A percentile compares a stretch with the other conserved stretches of the same genome.
phyloP scores from a whole-genome alignment of 2,888 invertebrate genomes.

The Thecophora atra region DNA sequence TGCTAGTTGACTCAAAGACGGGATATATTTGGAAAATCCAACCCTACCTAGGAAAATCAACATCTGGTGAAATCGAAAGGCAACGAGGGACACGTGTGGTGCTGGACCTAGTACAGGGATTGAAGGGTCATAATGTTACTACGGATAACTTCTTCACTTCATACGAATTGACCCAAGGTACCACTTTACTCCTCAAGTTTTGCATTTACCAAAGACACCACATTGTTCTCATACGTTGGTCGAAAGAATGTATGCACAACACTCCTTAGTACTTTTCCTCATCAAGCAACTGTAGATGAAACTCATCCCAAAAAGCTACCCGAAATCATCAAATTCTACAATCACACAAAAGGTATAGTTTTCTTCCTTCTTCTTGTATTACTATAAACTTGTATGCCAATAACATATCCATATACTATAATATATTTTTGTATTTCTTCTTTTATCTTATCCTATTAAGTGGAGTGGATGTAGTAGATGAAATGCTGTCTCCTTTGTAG shows the following conservation, averaged over 20 bases:
- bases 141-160: conserved; percentile 14
- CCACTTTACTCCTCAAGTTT: no score
- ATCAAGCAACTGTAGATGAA: conserved; percentile 1
- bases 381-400: no score
- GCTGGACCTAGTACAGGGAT: background rate
- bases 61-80: no score
- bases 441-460: no score
- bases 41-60: no score
- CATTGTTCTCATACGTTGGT: conserved; percentile 30
- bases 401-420: no score
- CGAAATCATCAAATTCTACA: conserved; percentile 38
- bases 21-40: no score
- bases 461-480: conserved; percentile 32
- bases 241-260: conserved; percentile 27
- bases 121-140: background rate
- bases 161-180: no score
- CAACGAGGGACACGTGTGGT: background rate
- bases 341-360: conserved; percentile 40
- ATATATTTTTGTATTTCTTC: no score
- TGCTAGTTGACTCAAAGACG: no score
- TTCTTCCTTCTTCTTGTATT: no score
- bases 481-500: background rate
- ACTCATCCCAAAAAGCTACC: conserved; percentile 29
- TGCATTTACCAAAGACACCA: no score
- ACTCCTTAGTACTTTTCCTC: conserved; percentile 29